These are phyloP conservation scores for Halisarca cf. caerulea DNA, from an alignment of 37 sponge, comb jelly and placozoan species.

Conservation along the genomic window DNA sequence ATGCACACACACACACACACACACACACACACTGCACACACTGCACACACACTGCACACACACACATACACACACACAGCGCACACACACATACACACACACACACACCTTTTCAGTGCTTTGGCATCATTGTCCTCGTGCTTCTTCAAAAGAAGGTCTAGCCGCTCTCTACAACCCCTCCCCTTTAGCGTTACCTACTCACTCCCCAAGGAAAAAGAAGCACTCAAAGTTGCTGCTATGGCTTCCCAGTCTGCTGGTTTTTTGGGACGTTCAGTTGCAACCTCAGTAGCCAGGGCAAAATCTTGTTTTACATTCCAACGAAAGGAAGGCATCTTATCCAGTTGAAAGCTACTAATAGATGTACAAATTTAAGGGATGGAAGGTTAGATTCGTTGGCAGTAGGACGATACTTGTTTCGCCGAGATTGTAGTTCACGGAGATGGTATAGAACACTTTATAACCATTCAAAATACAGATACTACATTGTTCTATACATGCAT, in stretches of 20 bases:
- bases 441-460: too few species aligned
- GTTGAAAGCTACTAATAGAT: too few species aligned
- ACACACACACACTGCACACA: neutral
- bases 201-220: neutral
- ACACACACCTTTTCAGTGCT: neutral
- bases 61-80: neutral
- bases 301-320: neutral
- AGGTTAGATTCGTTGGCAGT: too few species aligned
- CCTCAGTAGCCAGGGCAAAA: neutral
- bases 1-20: neutral
- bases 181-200: neutral
- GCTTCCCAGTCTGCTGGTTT: neutral
- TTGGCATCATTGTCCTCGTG: neutral
- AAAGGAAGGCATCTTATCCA: conserved; percentile 6
- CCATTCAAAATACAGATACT: neutral
- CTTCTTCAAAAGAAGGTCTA: neutral
- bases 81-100: too few species aligned
- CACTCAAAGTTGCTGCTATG: neutral
- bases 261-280: neutral
- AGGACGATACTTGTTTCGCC: too few species aligned
- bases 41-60: too few species aligned
- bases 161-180: neutral
- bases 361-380: too few species aligned
- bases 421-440: too few species aligned
- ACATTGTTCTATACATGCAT: neutral